phyloP scores from a whole-genome alignment of 2,888 invertebrate species.

The Megamerina dolium region DNA sequence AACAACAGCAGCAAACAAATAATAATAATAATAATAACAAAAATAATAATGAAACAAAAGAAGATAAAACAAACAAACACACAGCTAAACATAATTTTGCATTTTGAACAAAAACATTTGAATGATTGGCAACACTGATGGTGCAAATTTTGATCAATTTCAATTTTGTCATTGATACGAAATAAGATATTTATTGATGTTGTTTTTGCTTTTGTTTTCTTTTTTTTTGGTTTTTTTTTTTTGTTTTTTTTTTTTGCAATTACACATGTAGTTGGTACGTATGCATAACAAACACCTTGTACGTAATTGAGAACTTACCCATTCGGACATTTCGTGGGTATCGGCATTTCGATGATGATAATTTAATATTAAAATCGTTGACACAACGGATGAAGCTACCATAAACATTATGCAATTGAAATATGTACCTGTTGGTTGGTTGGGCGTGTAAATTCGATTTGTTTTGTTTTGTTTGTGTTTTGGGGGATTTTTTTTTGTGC shows the following conservation, averaged over 20 bases:
- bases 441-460: constrained; percentile 43
- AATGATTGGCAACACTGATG: no score
- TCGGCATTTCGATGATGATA: constrained; percentile 96
- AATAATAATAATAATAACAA: constrained; percentile 4
- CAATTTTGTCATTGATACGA: no score
- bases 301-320: constrained; percentile 74
- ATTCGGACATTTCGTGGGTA: constrained; percentile 95
- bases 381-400: constrained; percentile 97
- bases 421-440: constrained; percentile 72
- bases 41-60: constrained; percentile 4
- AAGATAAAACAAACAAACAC: no score
- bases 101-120: no score
- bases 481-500: constrained; percentile 16
- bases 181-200: no score
- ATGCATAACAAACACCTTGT: neutral
- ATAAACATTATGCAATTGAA: constrained; percentile 99
- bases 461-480: constrained; percentile 9
- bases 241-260: neutral
- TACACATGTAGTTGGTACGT: neutral
- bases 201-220: neutral
- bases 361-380: constrained; percentile 95
- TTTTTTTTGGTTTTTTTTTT: neutral
- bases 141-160: no score
- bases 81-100: no score
- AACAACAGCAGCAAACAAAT: no score